Evolutionary conservation across 2,888 invertebrate species (phyloP), one percentile per base, ranked within the genome.

Genomic region (Cryptocheilus praepositus): DNA sequence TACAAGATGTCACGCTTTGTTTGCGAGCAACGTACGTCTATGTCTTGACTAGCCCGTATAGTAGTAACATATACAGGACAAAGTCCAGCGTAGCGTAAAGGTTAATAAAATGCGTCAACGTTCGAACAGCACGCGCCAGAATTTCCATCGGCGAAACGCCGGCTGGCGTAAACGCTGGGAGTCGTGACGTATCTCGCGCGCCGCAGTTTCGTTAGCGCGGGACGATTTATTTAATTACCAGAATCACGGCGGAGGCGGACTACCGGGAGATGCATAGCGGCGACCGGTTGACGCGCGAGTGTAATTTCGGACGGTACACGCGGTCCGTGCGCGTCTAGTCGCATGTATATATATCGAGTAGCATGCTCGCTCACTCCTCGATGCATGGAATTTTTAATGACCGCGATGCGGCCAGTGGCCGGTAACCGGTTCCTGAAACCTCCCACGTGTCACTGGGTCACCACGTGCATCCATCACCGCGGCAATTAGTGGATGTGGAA

Each of bases 331-430:
- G 49, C n/a, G 18, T 19, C 49, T 49, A 49, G 49, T 19, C 49
- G 5, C 7, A 16, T 49, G 18, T 49, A 16, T 49, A 16, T 56
- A 36, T 36, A 61, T n/a, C 11, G 3, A 36, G 36, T 36, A 36
- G 36, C n/a, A n/a, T n/a, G n/a, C 36, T 11, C 68, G 63, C 71
- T 73, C 77, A 74, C 80, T 81, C 80, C 72, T 66, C 71, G 77
- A 81, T 81, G 81, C 81, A 81, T 81, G 79, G 81, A 81, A 81
- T 81, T 81, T 81, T 81, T 81, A 80, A 81, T 81, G 71, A 76
- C 49, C 61, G 69, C 70, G 65, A 21, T 64, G 74, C 61, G 61
- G 51, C 57, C 61, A 57, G 58, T 55, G 43, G 58, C 61, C 18
- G 68, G 61, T 67, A 75, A 67, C 73, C 74, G 76, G 71, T 69